Evolutionary conservation across 2,113 vertebrate genomes (phyloP), one percentile per base, ranked within the genome.

Genomic region (Haliaeetus leucogaster): DNA sequence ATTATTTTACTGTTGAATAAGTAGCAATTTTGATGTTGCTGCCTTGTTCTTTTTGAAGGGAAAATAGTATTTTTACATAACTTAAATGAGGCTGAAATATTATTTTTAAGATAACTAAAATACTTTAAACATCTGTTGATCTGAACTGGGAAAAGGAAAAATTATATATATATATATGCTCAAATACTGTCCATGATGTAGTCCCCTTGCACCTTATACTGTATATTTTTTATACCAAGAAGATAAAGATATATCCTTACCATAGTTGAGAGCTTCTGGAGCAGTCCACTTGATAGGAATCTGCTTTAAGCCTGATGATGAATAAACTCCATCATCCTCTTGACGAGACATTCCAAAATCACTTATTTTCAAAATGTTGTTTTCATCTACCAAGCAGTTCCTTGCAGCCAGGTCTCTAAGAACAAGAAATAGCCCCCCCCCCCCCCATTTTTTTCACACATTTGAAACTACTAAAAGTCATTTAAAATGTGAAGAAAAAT

Each of bases 261-360:
- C 99, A 26, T 99, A 99, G 97, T 99, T 99, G 13, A 99, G 98
- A 10, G 99, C 99, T 93, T 99, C 99, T 21, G 99, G 99, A 34
- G 99, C 99, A 5, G 99, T 99, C 99, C 99, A 99, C 80, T 99
- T 99, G 96, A 99, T 99, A 61, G 99, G 99, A 87, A 99, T 99
- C 97, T 38, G 38, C 38, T 38, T 38, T 38, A 38, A 9, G 36
- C 36, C 36, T 9, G 36, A 38, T 38, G 36, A 38, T 38, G 36
- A 38, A 9, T 38, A 38, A 9, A 38, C 36, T 9, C 36, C 36
- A 38, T 38, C 36, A 38, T 38, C 36, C 36, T 38, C 36, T 38
- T 38, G 36, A 9, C 36, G 36, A 9, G 36, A 38, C 36, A 38
- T 38, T 38, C 36, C 36, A 38, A 38, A 38, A 38, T 38, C 36